Evolutionary conservation across 2,113 vertebrate species (phyloP).

Genomic region (Takifugu flavidus): DNA sequence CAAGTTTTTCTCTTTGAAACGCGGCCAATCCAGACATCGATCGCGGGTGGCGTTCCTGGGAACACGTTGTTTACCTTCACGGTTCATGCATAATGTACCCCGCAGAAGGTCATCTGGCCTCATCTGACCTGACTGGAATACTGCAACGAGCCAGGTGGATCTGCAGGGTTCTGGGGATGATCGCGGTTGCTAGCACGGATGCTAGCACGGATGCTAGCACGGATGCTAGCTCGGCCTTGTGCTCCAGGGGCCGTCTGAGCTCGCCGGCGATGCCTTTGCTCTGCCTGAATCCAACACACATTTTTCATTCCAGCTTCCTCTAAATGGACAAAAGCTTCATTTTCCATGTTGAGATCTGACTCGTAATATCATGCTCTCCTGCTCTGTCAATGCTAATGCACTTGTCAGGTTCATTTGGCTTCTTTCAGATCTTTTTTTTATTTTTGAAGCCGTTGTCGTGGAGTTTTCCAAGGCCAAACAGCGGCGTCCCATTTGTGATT

Average conservation of each 20-base stretch:
- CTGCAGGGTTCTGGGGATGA: no score
- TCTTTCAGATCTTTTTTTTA: conserved; percentile 1
- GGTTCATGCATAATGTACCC: conserved; percentile 25
- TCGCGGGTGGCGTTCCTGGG: conserved; percentile 1
- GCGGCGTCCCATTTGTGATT: not conserved
- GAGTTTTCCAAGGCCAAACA: conserved; percentile 13
- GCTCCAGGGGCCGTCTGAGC: conserved; percentile 41
- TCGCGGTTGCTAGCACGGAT: no score
- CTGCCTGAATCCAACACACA: not conserved
- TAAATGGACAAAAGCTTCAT: conserved; percentile 38
- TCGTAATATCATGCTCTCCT: conserved; percentile 11
- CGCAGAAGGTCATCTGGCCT: conserved; percentile 2
- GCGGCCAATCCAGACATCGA: conserved; percentile 19
- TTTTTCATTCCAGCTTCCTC: conserved; percentile 26
- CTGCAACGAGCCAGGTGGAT: not conserved
- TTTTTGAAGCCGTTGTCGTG: not conserved
- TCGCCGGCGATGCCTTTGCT: conserved; percentile 22
- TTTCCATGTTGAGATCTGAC: conserved; percentile 19
- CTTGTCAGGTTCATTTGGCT: conserved; percentile 19
- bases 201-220: conserved; percentile 26
- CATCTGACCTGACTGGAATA: conserved; percentile 2
- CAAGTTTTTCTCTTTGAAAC: conserved; percentile 19
- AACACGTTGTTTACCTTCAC: conserved; percentile 33
- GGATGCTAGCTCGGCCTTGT: conserved; percentile 35
- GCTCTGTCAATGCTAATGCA: conserved; percentile 1